Conservation (phyloP, 2,113 vertebrate genomes). For the Axis porcinus region DNA sequence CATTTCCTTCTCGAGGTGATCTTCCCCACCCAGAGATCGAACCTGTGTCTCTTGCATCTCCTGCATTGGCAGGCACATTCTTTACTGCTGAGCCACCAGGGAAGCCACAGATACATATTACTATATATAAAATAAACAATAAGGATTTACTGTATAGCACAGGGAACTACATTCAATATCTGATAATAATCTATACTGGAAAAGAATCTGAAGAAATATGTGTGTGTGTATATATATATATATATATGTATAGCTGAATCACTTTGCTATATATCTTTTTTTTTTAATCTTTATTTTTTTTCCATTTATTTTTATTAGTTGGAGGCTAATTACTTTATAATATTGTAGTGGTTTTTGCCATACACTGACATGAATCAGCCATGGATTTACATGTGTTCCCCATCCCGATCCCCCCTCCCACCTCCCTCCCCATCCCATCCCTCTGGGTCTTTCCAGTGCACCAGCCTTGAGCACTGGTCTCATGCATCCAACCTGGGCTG, state of each 20-base stretch:
- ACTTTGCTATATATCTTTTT: not conserved
- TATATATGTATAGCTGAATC: not conserved
- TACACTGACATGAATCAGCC: too few species aligned
- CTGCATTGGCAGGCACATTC: not conserved
- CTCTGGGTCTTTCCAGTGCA: too few species aligned
- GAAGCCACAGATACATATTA: not conserved
- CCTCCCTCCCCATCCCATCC: too few species aligned
- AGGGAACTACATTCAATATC: not conserved
- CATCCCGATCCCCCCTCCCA: too few species aligned
- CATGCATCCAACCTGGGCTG: too few species aligned
- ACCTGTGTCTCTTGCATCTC: not conserved
- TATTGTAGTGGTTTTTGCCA: too few species aligned
- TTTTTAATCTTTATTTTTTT: too few species aligned
- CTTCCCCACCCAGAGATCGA: not conserved
- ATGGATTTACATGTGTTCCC: too few species aligned
- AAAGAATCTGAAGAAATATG: not conserved
- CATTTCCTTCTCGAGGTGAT: not conserved
- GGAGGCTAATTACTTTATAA: too few species aligned
- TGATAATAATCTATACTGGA: not conserved
- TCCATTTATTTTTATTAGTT: too few species aligned
- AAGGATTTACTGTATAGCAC: not conserved
- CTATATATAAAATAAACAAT: not conserved
- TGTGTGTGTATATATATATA: too few species aligned
- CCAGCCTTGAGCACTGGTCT: too few species aligned
- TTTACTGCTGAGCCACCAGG: not conserved